Evolutionary conservation across 2,113 vertebrate species (phyloP).

Genomic region (Symphodus melops): DNA sequence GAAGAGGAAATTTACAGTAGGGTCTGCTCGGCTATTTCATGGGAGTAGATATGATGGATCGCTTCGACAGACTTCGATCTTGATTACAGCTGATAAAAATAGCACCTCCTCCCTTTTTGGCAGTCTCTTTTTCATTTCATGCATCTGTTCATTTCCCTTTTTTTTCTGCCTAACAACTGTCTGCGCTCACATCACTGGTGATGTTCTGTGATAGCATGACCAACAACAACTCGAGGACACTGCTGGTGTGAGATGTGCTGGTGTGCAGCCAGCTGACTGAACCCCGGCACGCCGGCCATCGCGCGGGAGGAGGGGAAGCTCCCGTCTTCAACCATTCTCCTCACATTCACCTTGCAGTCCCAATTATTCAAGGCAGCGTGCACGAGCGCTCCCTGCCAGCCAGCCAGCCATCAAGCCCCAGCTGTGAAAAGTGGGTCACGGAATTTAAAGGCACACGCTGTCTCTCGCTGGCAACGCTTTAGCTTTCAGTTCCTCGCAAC

Average conservation of each 20-base stretch:
- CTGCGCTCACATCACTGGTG: conserved; percentile 20
- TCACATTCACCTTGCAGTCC: conserved; percentile 82
- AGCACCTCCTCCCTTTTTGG: background rate
- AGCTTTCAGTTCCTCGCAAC: conserved; percentile 8
- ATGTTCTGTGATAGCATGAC: background rate
- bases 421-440: conserved; percentile 83
- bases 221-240: conserved; percentile 21
- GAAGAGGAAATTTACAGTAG: conserved; percentile 35
- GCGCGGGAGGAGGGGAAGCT: conserved; percentile 17
- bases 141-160: background rate
- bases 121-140: conserved; percentile 10
- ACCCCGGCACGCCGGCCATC: conserved; percentile 1
- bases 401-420: conserved; percentile 59
- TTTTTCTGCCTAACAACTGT: conserved; percentile 13
- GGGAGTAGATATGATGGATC: conserved; percentile 22
- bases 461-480: conserved; percentile 17
- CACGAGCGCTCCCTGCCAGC: conserved; percentile 65
- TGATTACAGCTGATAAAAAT: background rate
- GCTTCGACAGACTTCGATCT: background rate
- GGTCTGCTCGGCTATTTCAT: conserved; percentile 12
- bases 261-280: conserved; percentile 62
- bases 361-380: conserved; percentile 77
- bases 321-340: conserved; percentile 75
- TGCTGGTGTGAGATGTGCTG: conserved; percentile 58
- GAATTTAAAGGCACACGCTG: conserved; percentile 82